A percentile compares a stretch with the other conserved stretches of the same genome.
phyloP scores from a whole-genome alignment of 1,140 invertebrate genomes.

The Drosophila sp. region DNA sequence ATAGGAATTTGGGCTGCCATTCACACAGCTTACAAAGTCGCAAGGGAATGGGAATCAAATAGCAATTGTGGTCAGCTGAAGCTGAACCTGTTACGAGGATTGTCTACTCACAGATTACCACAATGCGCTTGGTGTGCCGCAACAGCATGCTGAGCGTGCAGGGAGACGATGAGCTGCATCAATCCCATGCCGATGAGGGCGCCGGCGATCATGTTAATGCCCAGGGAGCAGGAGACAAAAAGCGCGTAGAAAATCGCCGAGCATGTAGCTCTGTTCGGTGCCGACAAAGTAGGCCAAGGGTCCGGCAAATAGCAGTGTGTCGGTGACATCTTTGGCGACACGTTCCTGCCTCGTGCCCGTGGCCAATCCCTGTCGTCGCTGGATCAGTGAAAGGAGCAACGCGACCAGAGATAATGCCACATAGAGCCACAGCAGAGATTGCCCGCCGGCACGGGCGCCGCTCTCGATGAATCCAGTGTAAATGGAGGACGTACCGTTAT shows the following conservation, averaged over 20 bases:
- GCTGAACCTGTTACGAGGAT: neutral
- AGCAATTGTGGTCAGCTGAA: neutral
- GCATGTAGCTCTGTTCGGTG: slow-evolving; percentile 89
- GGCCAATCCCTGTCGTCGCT: slow-evolving; percentile 74
- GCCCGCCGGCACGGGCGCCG: slow-evolving; percentile 78
- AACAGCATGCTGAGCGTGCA: slow-evolving; percentile 89
- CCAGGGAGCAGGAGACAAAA: slow-evolving; percentile 86
- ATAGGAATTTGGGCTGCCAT: no score
- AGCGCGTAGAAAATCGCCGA: slow-evolving; percentile 87
- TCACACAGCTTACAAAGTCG: no score
- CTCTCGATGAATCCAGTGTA: slow-evolving; percentile 70
- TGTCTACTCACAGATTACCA: slow-evolving; percentile 86
- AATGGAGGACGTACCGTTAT: slow-evolving; percentile 48
- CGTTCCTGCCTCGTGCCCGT: slow-evolving; percentile 47
- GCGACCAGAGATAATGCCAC: slow-evolving; percentile 86
- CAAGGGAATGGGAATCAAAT: no score
- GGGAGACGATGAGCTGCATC: slow-evolving; percentile 88
- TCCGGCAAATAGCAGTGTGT: slow-evolving; percentile 86
- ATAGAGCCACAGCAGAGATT: slow-evolving; percentile 86
- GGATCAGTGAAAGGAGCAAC: slow-evolving; percentile 85
- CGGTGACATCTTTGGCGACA: slow-evolving; percentile 71
- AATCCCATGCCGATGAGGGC: slow-evolving; percentile 88
- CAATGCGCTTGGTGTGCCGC: slow-evolving; percentile 87
- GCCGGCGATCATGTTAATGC: slow-evolving; percentile 86
- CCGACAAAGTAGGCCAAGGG: slow-evolving; percentile 89